Percentiles rank a stretch among this genome's conserved stretches.
These are phyloP conservation scores for Coenobita brevimanus DNA, from an alignment of 1,140 invertebrate species.

Conservation along the genomic window DNA sequence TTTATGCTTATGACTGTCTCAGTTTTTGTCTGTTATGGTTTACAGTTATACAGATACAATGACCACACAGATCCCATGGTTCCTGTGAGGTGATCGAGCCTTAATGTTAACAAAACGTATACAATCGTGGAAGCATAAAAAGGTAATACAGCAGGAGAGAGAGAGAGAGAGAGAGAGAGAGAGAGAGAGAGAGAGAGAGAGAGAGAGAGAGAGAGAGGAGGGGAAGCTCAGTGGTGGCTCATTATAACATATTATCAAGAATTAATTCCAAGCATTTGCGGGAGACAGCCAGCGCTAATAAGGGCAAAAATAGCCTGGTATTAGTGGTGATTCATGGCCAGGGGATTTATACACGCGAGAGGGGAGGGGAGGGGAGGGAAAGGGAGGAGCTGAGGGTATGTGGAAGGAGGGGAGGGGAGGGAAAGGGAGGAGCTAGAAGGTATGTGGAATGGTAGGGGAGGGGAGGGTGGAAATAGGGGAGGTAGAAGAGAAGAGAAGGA, in stretches of 20 bases:
- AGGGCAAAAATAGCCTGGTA: not conserved
- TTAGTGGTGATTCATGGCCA: too few relatives aligned
- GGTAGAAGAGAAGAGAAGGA: not conserved
- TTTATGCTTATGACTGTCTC: not conserved
- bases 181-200: slow-evolving; percentile 1
- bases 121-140: too few relatives aligned
- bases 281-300: slow-evolving; percentile 12
- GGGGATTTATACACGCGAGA: too few relatives aligned
- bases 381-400: not conserved
- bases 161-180: not conserved
- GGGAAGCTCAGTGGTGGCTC: not conserved
- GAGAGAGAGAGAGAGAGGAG: slow-evolving; percentile 31
- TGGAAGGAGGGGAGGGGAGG: not conserved
- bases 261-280: not conserved
- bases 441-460: not conserved
- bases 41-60: not conserved
- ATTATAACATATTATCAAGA: not conserved
- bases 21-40: not conserved
- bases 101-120: not conserved
- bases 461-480: not conserved
- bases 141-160: too few relatives aligned
- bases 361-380: not conserved
- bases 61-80: too few relatives aligned
- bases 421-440: not conserved
- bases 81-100: not conserved